Percentiles rank a stretch among this genome's conserved stretches.
phyloP scores from a whole-genome alignment of 2,113 vertebrate genomes.

The Catharus fuscescens region DNA sequence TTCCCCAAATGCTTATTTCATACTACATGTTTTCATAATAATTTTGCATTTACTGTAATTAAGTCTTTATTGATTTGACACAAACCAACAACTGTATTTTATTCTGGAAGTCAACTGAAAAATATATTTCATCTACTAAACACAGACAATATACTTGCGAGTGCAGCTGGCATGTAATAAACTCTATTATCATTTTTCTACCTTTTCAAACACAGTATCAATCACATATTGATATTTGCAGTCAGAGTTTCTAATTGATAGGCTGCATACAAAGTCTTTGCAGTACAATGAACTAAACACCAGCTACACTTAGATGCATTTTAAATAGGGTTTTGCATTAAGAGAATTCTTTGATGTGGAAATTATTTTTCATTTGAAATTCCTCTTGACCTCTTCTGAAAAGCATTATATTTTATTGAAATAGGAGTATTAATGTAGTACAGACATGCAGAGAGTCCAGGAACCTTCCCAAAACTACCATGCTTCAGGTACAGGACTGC shows the following conservation, averaged over 20 bases:
- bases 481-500: background rate
- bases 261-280: background rate
- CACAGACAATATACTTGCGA: background rate
- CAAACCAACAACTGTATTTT: slow-evolving; percentile 8
- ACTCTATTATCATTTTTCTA: background rate
- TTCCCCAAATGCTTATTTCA: background rate
- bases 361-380: slow-evolving; percentile 43
- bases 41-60: slow-evolving; percentile 24
- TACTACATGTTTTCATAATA: background rate
- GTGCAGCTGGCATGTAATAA: slow-evolving; percentile 1
- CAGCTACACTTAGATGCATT: slow-evolving; percentile 2
- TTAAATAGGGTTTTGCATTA: background rate
- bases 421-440: background rate
- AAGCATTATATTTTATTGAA: background rate
- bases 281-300: background rate
- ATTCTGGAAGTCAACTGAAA: slow-evolving; percentile 15
- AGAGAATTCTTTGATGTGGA: slow-evolving; percentile 44
- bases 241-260: background rate
- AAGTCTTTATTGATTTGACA: slow-evolving; percentile 21
- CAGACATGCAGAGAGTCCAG: background rate
- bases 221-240: background rate
- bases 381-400: background rate
- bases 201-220: slow-evolving; percentile 13
- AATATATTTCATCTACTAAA: background rate
- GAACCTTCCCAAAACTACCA: background rate